Evolutionary conservation across 2,888 invertebrate genomes (phyloP), one percentile per base, ranked within the genome.

Genomic region (Kryphioiulus occultus): DNA sequence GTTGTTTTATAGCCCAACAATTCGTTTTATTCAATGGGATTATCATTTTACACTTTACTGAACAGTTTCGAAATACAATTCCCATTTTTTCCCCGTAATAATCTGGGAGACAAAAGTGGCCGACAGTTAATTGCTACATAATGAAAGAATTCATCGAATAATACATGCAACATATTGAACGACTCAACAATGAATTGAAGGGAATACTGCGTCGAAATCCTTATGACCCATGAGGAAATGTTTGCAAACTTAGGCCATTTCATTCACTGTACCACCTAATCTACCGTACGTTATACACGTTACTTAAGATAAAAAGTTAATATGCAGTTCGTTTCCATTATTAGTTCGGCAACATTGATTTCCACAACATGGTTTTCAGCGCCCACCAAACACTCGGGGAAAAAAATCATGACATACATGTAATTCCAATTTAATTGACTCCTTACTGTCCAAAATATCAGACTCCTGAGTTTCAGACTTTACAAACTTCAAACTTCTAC

Each of bases 21-120:
- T 68, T 68, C 68, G 68, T 68, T 68, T 68, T 68, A 68, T 68
- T 68, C 68, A 68, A 68, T 68, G 68, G 68, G 68, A 26, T 68
- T 26, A 26, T n/a, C 68, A 68, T 68, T 68, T 68, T 68, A 68
- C 68, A 68, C 68, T 68, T 68, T 68, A 12, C 26, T 68, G 68
- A 68, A 68, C 68, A 68, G 68, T 68, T 68, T 68, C n/a, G 7
- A 26, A 22, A 68, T 26, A 68, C 68, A 68, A 68, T 68, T 68
- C 68, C 68, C 68, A 3, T 68, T 68, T 68, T 68, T 26, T 26
- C 22, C 39, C 12, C 22, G 9, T 68, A 68, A 68, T 68, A 68
- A 68, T 68, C 68, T 68, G 68, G 22, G 68, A 68, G 68, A 68
- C 68, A 68, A 68, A 68, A 68, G 68, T 68, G 26, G 22, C 68